A percentile compares a stretch with the other conserved stretches of the same genome.
phyloP scores from a whole-genome alignment of 2,113 vertebrate species.

The Oenanthe oenanthe region DNA sequence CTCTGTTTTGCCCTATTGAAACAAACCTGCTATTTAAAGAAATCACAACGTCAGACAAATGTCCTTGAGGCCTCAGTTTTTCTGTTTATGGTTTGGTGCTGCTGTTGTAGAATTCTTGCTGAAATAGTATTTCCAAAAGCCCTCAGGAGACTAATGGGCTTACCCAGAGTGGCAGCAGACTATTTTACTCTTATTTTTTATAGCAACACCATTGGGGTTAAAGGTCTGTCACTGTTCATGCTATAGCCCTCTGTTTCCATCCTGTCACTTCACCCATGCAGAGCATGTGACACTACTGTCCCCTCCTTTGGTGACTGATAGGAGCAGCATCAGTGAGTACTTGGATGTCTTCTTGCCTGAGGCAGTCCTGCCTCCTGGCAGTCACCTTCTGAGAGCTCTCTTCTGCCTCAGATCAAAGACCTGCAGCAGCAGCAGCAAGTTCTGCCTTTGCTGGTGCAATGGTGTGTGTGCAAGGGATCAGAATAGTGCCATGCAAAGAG shows the following conservation, averaged over 20 bases:
- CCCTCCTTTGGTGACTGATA: conserved; percentile 17
- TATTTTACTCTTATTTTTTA: neutral
- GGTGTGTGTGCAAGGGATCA: conserved; percentile 2
- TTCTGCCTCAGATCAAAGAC: conserved; percentile 27
- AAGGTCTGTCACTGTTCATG: neutral
- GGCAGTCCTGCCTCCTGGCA: conserved; percentile 27
- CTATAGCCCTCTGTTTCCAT: conserved; percentile 24
- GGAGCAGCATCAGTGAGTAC: conserved; percentile 14
- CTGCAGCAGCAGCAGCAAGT: neutral
- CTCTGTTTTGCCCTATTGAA: neutral
- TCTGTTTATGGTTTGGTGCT: neutral
- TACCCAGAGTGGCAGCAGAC: neutral
- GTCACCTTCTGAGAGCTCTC: conserved; percentile 27
- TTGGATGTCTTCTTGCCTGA: conserved; percentile 20
- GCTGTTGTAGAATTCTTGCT: neutral
- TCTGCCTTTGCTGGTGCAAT: neutral
- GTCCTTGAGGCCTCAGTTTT: neutral
- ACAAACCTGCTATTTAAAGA: neutral
- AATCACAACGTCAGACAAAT: neutral
- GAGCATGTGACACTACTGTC: neutral
- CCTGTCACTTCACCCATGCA: neutral
- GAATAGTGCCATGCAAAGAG: neutral
- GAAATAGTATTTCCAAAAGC: neutral
- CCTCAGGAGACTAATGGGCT: neutral
- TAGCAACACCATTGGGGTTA: neutral